Evolutionary conservation across 2,888 invertebrate species (phyloP).

Genomic region (Apodemia zela): DNA sequence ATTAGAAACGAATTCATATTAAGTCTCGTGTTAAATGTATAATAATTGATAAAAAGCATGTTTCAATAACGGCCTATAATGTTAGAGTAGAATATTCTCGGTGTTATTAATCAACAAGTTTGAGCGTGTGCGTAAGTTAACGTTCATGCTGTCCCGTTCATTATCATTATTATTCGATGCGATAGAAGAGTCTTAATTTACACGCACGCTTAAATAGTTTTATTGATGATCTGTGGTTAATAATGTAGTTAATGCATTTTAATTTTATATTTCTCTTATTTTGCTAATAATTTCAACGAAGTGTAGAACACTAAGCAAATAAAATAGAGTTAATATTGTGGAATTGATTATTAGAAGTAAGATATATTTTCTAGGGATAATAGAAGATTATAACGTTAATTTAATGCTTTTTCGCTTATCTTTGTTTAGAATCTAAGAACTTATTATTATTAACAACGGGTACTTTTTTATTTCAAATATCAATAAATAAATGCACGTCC

Average conservation of each 20-base stretch:
- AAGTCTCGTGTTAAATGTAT: slow-evolving; percentile 18
- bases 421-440: neutral
- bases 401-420: slow-evolving; percentile 15
- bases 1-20: slow-evolving; percentile 2
- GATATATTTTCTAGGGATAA: slow-evolving; percentile 8
- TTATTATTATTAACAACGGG: neutral
- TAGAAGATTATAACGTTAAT: neutral
- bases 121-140: too few species aligned
- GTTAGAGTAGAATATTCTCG: slow-evolving; percentile 24
- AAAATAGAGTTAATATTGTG: slow-evolving; percentile 6
- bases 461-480: neutral
- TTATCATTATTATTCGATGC: too few species aligned
- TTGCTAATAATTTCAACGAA: slow-evolving; percentile 5
- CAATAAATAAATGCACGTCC: too few species aligned
- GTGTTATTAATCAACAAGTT: too few species aligned
- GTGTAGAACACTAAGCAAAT: neutral
- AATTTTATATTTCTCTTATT: neutral
- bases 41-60: slow-evolving; percentile 24
- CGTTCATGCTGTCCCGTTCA: too few species aligned
- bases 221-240: neutral
- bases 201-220: too few species aligned
- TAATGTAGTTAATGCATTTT: slow-evolving; percentile 3
- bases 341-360: slow-evolving; percentile 17
- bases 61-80: slow-evolving; percentile 34
- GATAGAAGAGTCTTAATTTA: too few species aligned